Evolutionary conservation across 2,888 invertebrate species (phyloP), one percentile per base, ranked within the genome.

Genomic region (Conops quadrifasciatus): DNA sequence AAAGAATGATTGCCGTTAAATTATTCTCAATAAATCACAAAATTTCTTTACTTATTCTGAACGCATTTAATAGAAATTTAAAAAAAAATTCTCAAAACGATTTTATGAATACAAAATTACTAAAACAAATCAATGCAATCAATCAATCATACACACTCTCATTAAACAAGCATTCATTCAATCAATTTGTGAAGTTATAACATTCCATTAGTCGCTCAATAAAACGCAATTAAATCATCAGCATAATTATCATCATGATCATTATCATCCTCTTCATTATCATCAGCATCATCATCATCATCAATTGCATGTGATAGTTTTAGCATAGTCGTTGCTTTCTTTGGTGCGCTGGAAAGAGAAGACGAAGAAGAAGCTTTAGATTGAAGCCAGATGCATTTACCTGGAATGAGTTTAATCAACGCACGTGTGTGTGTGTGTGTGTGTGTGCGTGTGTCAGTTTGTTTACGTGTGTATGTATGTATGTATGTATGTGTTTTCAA

Each of bases 201-300:
- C 49, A 49, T n/a, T 13, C 24, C n/a, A n/a, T 21, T 21, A 69
- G 47, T 62, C 53, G 28, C 26, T 69, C 30, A 73, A 73, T 73
- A 63, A 65, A 69, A 73, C 66, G 49, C 73, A 73, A 73, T 73
- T 71, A 73, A 71, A 71, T 73, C 71, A 71, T 66, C 63, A 56
- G n/a, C n/a, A n/a, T n/a, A n/a, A n/a, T n/a, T n/a, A n/a, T 64
- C 67, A 47, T 65, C 47, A 65, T 51, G 43, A 68, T 56, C 64
- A n/a, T n/a, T n/a, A n/a, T n/a, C n/a, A n/a, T n/a, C n/a, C n/a
- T n/a, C n/a, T n/a, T n/a, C n/a, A n/a, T 62, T 63, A 43, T 15
- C 21, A n/a, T n/a, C 63, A 45, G 59, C 51, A 51, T n/a, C n/a
- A n/a, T n/a, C n/a, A n/a, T n/a, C n/a, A n/a, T n/a, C n/a, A n/a